A percentile compares a stretch with the other conserved stretches of the same genome.
These are phyloP conservation scores for Poecilobothrus nobilitatus DNA, from an alignment of 2,888 invertebrate genomes.

Conservation along the genomic window DNA sequence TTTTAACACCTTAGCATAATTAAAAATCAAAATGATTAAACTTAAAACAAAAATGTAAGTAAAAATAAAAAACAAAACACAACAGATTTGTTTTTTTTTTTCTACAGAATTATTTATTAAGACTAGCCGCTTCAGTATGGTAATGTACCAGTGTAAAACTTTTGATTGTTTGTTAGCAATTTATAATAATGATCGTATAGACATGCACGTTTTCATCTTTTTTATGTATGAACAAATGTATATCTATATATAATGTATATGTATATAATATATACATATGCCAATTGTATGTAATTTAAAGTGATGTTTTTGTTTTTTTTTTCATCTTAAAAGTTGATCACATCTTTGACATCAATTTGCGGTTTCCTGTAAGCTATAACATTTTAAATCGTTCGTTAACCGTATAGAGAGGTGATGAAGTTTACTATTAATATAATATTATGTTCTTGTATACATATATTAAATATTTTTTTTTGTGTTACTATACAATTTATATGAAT, in stretches of 20 bases:
- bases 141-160: not conserved
- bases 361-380: not conserved
- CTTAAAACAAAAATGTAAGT: not conserved
- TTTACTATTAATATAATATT: no score
- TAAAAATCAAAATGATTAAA: not conserved
- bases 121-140: not conserved
- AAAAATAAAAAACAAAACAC: not conserved
- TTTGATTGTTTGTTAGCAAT: no score
- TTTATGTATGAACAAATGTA: not conserved
- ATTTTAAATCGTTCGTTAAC: no score
- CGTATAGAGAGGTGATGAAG: no score
- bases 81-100: no score
- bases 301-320: not conserved
- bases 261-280: no score
- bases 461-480: no score
- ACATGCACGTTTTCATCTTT: not conserved
- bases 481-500: no score
- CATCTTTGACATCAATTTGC: not conserved
- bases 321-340: not conserved
- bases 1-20: not conserved
- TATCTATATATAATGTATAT: not conserved
- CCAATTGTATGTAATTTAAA: no score
- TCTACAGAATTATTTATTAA: not conserved
- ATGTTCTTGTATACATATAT: no score
- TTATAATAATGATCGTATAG: not conserved